These are phyloP conservation scores for Parazoanthus atlanticus DNA, from an alignment of 92 coral and sea anemone species.

Conservation along the genomic window DNA sequence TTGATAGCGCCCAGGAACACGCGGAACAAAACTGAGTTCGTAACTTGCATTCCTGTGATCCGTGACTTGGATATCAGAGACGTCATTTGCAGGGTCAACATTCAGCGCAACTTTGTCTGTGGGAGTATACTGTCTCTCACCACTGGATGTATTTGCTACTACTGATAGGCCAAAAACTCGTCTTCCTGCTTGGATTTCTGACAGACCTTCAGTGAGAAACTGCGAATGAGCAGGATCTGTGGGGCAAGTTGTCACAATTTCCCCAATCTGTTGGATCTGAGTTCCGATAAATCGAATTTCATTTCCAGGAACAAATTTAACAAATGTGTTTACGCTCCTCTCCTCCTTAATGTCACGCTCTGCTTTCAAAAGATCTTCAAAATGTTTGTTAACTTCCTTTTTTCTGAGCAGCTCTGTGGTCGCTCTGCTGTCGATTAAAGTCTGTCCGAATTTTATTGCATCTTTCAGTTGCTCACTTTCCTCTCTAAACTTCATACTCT, in stretches of 20 bases:
- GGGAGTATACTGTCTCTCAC: slow-evolving; percentile 1
- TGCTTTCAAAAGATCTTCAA: not conserved
- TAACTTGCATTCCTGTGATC: not conserved
- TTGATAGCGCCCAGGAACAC: slow-evolving; percentile 6
- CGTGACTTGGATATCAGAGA: not conserved
- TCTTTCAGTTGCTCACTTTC: too few species aligned
- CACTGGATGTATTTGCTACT: too few species aligned
- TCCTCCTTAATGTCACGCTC: not conserved
- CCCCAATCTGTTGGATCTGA: too few species aligned
- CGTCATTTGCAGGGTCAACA: not conserved
- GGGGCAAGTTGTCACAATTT: not conserved
- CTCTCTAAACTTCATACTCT: too few species aligned
- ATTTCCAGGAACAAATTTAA: not conserved
- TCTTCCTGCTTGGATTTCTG: not conserved
- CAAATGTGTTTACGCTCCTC: not conserved
- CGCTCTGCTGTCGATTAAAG: too few species aligned
- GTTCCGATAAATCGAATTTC: not conserved
- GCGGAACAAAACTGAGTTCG: slow-evolving; percentile 15
- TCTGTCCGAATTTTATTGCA: too few species aligned
- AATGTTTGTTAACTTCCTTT: not conserved
- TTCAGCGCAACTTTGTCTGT: not conserved
- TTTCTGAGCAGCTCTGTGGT: too few species aligned
- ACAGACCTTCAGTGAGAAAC: not conserved
- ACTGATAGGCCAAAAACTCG: not conserved
- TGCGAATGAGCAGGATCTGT: not conserved